Evolutionary conservation across 2,888 invertebrate species (phyloP), one percentile per base, ranked within the genome.

Genomic region (Drosophila monieri): DNA sequence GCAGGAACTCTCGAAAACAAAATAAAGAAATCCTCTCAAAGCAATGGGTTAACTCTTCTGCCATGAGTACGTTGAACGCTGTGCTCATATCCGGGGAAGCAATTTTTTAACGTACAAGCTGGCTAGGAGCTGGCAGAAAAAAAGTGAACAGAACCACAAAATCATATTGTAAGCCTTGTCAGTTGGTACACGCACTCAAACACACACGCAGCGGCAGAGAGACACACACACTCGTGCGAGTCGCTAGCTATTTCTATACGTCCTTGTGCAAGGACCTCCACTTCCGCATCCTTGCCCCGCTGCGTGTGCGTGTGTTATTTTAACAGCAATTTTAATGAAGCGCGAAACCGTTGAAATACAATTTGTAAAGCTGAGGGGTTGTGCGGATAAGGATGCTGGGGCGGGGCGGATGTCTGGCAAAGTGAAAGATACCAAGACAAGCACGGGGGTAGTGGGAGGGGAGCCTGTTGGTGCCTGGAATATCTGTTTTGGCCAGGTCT

Each of bases 241-340:
- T 73, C 64, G 57, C 53, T 47, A 61, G 71, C 35, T 68, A 54
- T 68, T 68, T 59, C 69, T 60, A 69, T 65, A 54, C 71, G 71
- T 78, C 75, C 85, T 80, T 80, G 80, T 64, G 65, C 75, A 66
- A 61, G 76, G 61, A 60, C 39, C 65, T 66, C 51, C 77, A 37
- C 49, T 67, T 67, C 37, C 41, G 30, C 37, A 14, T 15, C n/a
- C 58, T 30, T 12, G 1, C 32, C 14, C 25, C 52, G 14, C 46
- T 53, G 18, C 67, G 37, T 64, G 54, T 76, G 72, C 84, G 86
- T 83, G 80, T 78, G 85, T 84, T 86, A 86, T 80, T 81, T 80
- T 80, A 86, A 86, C 87, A 86, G 85, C 81, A 81, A 80, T 86
- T 81, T 81, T 81, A 81, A 81, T 81, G 87, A 81, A 81, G 81